Evolutionary conservation across 2,888 invertebrate genomes (phyloP), one percentile per base, ranked within the genome.

Genomic region (Mechanitis messenoides): DNA sequence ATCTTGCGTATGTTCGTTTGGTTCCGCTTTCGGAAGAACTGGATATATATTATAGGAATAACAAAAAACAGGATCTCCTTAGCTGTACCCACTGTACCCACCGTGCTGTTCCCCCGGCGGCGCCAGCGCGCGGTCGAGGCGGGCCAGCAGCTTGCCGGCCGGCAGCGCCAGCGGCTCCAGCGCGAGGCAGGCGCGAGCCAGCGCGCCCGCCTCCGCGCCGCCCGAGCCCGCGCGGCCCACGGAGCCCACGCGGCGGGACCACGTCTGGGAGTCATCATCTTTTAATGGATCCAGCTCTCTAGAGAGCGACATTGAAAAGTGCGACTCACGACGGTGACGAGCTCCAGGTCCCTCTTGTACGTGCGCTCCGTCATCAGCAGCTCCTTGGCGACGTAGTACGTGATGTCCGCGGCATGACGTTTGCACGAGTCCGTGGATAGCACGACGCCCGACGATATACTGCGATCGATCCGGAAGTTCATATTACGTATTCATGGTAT

Each of bases 311-410:
- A 42, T 7, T 42, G 42, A 42, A 9, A 9, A 42, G 7, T 9
- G 9, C 9, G 9, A 90, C 94, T 91, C 80, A 97, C 97, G 79
- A 95, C 92, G 80, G 96, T 96, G 66, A 98, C 92, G 53, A 98
- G 95, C 80, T 98, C 97, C 72, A 98, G 88, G 81, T 98, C 98
- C 75, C 97, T 95, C 77, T 96, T 96, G 83, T 98, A 98, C 0
- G 98, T 98, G 71, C 98, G 91, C 81, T 98, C 98, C 0, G 98
- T 98, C 96, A 97, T 97, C 60, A 98, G 91, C 71, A 98, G 91
- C 85, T 98, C 98, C 83, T 98, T 98, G 58, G 95, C 95, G 70
- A 97, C 93, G 81, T 94, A 97, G 83, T 96, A 97, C 2, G 83
- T 80, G 50, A 84, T 71, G 68, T 88, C 89, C 54, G 74, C 77